These are phyloP conservation scores for Brachionus angularis DNA, from an alignment of 1,140 invertebrate species.

Conservation along the genomic window DNA sequence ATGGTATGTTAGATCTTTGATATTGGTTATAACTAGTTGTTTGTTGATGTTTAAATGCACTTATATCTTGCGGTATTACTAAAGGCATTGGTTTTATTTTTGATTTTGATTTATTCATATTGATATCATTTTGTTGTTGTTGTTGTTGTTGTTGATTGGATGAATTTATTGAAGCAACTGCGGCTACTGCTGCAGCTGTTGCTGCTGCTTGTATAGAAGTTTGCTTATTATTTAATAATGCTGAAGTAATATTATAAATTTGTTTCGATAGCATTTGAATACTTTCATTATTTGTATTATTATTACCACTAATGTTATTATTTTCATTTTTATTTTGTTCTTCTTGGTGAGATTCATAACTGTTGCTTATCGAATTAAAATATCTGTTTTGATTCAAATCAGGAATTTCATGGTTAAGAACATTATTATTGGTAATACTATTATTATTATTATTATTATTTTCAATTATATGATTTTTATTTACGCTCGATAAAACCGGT, in stretches of 20 bases:
- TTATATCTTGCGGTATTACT: constrained; percentile 61
- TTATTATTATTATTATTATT: no score
- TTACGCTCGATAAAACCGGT: no score
- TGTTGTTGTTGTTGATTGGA: no score
- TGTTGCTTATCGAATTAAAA: no score
- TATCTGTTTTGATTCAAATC: no score
- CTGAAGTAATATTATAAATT: constrained; percentile 45
- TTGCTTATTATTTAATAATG: constrained; percentile 20
- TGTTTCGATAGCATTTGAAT: neutral
- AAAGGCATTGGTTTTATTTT: constrained; percentile 65
- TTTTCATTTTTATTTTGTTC: no score
- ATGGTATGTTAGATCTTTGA: neutral
- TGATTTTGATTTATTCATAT: constrained; percentile 46
- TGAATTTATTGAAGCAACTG: constrained; percentile 42
- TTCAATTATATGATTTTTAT: no score
- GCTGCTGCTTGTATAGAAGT: constrained; percentile 52
- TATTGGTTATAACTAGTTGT: no score
- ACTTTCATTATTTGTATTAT: constrained; percentile 42
- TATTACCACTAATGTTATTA: constrained; percentile 34
- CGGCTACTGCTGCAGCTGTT: constrained; percentile 49
- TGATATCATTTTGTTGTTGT: constrained; percentile 37
- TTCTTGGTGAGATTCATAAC: no score
- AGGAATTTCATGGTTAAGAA: no score
- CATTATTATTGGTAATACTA: no score
- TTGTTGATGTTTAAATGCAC: constrained; percentile 54